These are phyloP conservation scores for Deilephila porcellus DNA, from an alignment of 2,888 invertebrate species.

Conservation along the genomic window DNA sequence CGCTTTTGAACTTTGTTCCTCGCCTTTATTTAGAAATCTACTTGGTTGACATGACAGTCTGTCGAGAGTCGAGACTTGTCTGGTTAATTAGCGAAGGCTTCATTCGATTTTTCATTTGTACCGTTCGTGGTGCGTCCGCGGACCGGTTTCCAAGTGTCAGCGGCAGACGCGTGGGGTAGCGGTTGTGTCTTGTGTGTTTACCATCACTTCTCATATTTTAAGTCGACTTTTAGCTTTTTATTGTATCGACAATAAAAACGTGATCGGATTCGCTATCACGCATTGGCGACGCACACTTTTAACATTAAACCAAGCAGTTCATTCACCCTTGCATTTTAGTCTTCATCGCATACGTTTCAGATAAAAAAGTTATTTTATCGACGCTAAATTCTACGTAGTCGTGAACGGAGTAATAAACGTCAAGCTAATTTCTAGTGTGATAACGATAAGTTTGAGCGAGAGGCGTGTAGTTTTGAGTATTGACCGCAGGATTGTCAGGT, in stretches of 20 bases:
- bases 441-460: not conserved
- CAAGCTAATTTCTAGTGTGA: not conserved
- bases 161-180: constrained; percentile 11
- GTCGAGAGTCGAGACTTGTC: constrained; percentile 3
- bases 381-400: not conserved
- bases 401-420: constrained; percentile 6
- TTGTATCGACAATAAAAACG: constrained; percentile 17
- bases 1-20: constrained; percentile 22
- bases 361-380: not conserved
- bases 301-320: constrained; percentile 10
- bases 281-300: not conserved
- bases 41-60: constrained; percentile 10
- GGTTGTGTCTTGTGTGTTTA: not conserved
- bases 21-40: constrained; percentile 22
- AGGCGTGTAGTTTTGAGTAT: not conserved
- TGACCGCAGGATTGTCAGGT: constrained; percentile 24
- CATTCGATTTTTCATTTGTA: constrained; percentile 22
- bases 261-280: constrained; percentile 8
- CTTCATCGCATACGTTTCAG: not conserved
- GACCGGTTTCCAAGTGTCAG: constrained; percentile 15
- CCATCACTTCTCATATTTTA: constrained; percentile 13
- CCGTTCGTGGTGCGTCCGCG: constrained; percentile 9
- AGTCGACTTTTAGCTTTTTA: constrained; percentile 11
- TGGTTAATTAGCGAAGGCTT: constrained; percentile 26
- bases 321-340: constrained; percentile 13